These are phyloP conservation scores for Phorcus lineatus DNA, from an alignment of 2,888 invertebrate species.

Conservation along the genomic window DNA sequence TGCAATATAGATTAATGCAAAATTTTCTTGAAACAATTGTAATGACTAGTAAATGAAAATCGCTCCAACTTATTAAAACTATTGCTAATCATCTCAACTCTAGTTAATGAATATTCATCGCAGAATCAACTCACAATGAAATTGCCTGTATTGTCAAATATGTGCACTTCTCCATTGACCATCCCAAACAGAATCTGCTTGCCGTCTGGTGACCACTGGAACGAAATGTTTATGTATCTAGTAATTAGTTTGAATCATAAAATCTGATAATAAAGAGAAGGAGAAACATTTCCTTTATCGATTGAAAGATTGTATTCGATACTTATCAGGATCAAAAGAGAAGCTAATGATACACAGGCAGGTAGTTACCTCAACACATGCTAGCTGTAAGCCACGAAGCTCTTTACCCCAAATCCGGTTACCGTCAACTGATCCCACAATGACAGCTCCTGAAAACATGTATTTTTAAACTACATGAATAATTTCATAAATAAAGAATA, in stretches of 20 bases:
- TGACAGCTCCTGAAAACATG: slow-evolving; percentile 84
- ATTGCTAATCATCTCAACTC: neutral
- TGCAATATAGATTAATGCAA: too few species aligned
- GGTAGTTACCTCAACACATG: slow-evolving; percentile 82
- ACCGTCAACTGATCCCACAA: slow-evolving; percentile 97
- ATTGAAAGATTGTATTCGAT: neutral
- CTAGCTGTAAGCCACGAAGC: slow-evolving; percentile 87
- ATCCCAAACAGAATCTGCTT: slow-evolving; percentile 92
- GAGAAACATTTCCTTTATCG: neutral
- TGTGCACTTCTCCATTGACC: slow-evolving; percentile 92
- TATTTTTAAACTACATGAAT: too few species aligned
- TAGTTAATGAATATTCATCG: neutral
- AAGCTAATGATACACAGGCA: neutral
- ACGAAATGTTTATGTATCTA: slow-evolving; percentile 25
- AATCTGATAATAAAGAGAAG: neutral
- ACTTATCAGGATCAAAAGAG: too few species aligned
- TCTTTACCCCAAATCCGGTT: slow-evolving; percentile 99
- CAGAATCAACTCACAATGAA: slow-evolving; percentile 77
- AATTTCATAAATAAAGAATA: too few species aligned
- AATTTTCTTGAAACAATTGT: too few species aligned
- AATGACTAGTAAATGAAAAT: too few species aligned
- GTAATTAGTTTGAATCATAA: neutral
- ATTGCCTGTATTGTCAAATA: slow-evolving; percentile 93
- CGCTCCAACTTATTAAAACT: too few species aligned
- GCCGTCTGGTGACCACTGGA: slow-evolving; percentile 94